Evolutionary conservation across 2,888 invertebrate species (phyloP).

Genomic region (Drosophila koepferae): DNA sequence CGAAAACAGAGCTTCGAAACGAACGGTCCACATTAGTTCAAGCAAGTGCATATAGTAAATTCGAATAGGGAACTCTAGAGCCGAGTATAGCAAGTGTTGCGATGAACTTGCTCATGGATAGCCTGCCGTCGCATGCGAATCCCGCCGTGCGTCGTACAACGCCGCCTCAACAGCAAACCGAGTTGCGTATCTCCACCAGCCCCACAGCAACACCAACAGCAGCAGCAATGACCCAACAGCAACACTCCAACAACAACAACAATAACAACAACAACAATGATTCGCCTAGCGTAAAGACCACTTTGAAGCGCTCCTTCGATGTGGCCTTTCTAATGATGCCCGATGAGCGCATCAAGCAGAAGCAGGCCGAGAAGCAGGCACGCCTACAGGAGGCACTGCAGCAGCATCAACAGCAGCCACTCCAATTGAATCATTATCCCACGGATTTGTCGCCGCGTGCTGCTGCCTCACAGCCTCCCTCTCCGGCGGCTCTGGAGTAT

Average conservation of each 20-base stretch:
- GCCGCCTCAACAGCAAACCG: constrained; percentile 59
- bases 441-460: constrained; percentile 85
- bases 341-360: constrained; percentile 90
- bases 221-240: constrained; percentile 53
- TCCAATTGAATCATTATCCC: constrained; percentile 69
- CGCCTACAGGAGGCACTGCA: constrained; percentile 86
- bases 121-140: constrained; percentile 66
- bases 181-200: constrained; percentile 65
- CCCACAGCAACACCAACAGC: constrained; percentile 26
- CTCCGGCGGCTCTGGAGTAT: constrained; percentile 74
- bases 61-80: not conserved
- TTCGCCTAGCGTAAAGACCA: constrained; percentile 79
- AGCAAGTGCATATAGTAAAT: constrained; percentile 27
- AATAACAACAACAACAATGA: constrained; percentile 72
- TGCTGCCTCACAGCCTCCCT: constrained; percentile 69
- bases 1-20: constrained; percentile 82
- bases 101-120: constrained; percentile 89
- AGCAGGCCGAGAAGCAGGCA: constrained; percentile 85
- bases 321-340: constrained; percentile 96
- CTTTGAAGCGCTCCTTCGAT: constrained; percentile 93
- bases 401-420: constrained; percentile 76
- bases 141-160: constrained; percentile 60
- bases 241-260: constrained; percentile 76
- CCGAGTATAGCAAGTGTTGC: constrained; percentile 19
- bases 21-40: constrained; percentile 47